Evolutionary conservation across 2,888 invertebrate genomes (phyloP).

Genomic region (Axea sp.): DNA sequence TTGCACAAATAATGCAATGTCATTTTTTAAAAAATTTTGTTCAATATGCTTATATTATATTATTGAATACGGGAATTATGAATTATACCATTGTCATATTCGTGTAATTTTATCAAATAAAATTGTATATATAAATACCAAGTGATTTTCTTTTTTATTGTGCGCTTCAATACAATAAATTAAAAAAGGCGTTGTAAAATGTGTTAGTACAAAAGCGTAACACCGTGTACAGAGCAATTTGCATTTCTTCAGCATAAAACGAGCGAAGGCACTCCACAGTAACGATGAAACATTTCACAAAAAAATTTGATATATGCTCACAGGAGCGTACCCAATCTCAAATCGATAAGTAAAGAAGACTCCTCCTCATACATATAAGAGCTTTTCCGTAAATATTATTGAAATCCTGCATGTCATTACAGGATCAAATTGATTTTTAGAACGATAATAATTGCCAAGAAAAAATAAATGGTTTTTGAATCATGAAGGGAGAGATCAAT

Average conservation of each 20-base stretch:
- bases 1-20: too few species aligned
- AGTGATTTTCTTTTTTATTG: too few species aligned
- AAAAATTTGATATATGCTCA: constrained; percentile 27
- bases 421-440: neutral
- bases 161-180: too few species aligned
- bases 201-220: constrained; percentile 1
- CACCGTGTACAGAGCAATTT: constrained; percentile 15
- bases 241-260: constrained; percentile 20
- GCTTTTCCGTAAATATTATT: constrained; percentile 19
- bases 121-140: too few species aligned
- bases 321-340: constrained; percentile 15
- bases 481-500: too few species aligned
- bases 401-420: constrained; percentile 25
- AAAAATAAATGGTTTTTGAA: neutral
- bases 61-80: too few species aligned
- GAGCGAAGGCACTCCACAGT: constrained; percentile 17
- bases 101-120: too few species aligned
- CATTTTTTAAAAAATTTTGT: too few species aligned
- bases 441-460: constrained; percentile 3
- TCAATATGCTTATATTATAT: too few species aligned
- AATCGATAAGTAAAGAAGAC: constrained; percentile 27
- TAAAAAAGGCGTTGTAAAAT: too few species aligned
- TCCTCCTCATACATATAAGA: constrained; percentile 5
- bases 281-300: constrained; percentile 33
- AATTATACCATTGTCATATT: too few species aligned